phyloP scores from a whole-genome alignment of 2,797 vertebrate species.

The Danionella dracula region DNA sequence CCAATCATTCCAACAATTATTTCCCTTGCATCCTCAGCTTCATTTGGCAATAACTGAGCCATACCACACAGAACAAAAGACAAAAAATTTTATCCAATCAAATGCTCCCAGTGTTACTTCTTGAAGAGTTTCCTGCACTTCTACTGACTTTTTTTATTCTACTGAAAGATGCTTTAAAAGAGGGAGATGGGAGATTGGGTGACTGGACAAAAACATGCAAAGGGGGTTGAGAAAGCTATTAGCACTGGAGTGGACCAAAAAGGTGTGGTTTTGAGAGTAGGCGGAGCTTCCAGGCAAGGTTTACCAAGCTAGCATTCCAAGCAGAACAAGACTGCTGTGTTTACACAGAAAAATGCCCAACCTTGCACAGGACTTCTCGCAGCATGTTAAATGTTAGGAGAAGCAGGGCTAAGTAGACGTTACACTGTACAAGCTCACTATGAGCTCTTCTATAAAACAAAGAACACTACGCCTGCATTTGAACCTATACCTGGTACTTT shows the following conservation, averaged over 20 bases:
- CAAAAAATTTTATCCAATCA: conserved; percentile 35
- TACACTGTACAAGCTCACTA: conserved; percentile 76
- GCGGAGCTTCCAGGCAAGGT: conserved; percentile 34
- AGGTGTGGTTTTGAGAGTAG: conserved; percentile 30
- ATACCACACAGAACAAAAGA: conserved; percentile 65
- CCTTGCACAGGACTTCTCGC: conserved; percentile 46
- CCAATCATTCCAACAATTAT: background rate
- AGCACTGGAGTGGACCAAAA: conserved; percentile 25
- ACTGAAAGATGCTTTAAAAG: conserved; percentile 46
- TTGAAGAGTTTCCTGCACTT: conserved; percentile 73
- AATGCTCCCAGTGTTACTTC: background rate
- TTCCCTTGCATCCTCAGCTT: conserved; percentile 39
- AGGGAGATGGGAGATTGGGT: conserved; percentile 41
- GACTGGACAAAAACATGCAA: conserved; percentile 40
- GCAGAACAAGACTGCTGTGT: conserved; percentile 66
- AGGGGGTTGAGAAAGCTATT: conserved; percentile 34
- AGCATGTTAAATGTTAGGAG: conserved; percentile 53
- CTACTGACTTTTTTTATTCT: conserved; percentile 63
- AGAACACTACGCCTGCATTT: conserved; percentile 77
- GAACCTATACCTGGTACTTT: conserved; percentile 82
- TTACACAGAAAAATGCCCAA: conserved; percentile 65
- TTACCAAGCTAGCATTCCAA: conserved; percentile 65
- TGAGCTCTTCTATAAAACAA: conserved; percentile 70
- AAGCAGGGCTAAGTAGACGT: conserved; percentile 66
- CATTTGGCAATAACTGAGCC: conserved; percentile 47